Evolutionary conservation across 2,797 vertebrate species (phyloP).

Genomic region (Eremophila alpestris): DNA sequence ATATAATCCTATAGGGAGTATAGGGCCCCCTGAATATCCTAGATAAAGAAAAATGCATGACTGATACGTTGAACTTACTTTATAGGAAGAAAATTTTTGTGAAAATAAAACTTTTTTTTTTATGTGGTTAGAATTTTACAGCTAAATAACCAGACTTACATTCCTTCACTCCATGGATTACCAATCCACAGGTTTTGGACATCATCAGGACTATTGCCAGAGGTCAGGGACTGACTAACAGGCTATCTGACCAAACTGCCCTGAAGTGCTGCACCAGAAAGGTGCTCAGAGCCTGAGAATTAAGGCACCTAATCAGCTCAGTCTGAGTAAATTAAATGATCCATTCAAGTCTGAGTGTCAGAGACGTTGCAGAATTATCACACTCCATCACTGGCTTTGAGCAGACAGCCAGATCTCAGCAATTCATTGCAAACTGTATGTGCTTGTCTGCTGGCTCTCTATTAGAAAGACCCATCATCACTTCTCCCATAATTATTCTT

Average conservation of each 20-base stretch:
- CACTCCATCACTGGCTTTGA: neutral
- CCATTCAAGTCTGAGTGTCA: neutral
- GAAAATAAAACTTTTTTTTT: neutral
- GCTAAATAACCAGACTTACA: neutral
- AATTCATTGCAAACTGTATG: neutral
- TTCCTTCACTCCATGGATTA: neutral
- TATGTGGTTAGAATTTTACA: neutral
- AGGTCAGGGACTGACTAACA: neutral
- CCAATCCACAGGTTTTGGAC: neutral
- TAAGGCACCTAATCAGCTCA: neutral
- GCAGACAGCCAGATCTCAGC: neutral
- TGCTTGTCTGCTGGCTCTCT: neutral
- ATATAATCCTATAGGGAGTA: neutral
- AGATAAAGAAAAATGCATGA: neutral
- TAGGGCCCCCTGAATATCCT: neutral
- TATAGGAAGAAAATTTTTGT: neutral
- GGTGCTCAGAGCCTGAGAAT: neutral
- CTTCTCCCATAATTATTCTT: conserved; percentile 17
- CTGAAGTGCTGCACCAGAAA: neutral
- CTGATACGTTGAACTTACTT: neutral
- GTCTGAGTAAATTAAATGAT: neutral
- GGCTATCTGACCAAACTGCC: neutral
- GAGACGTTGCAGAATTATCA: neutral
- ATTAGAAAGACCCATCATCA: conserved; percentile 8
- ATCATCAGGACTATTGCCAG: neutral